phyloP scores from a whole-genome alignment of 2,888 invertebrate genomes.

The Amblyteles armatorius region DNA sequence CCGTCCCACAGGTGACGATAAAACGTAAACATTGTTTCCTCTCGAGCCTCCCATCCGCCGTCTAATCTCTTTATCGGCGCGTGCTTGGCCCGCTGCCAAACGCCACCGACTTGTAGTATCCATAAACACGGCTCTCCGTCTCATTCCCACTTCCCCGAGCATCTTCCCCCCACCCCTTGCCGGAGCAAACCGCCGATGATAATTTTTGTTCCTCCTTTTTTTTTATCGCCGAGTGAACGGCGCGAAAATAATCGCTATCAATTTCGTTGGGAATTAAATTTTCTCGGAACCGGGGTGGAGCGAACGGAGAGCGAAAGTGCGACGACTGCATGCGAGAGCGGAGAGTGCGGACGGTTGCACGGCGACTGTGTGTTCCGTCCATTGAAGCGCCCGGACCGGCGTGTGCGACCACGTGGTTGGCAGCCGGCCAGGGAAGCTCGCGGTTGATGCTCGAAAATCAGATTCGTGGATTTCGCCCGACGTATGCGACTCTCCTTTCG shows the following conservation, averaged over 20 bases:
- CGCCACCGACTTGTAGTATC: constrained; percentile 47
- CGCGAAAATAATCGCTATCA: constrained; percentile 5
- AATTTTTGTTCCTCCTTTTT: background rate
- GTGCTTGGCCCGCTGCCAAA: constrained; percentile 78
- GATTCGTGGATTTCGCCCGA: constrained; percentile 52
- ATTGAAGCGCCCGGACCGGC: constrained; percentile 56
- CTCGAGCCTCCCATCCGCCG: constrained; percentile 24
- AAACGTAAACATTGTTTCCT: constrained; percentile 79
- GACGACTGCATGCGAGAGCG: background rate
- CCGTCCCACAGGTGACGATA: constrained; percentile 62
- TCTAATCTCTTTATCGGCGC: constrained; percentile 83
- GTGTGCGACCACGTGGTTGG: constrained; percentile 80
- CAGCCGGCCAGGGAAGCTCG: constrained; percentile 72
- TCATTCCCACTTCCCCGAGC: background rate
- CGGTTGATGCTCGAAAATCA: constrained; percentile 56
- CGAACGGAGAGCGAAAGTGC: background rate
- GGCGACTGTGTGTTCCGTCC: constrained; percentile 35
- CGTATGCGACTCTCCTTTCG: constrained; percentile 38
- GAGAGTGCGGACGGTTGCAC: background rate
- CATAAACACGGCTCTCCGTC: background rate
- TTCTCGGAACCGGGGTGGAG: background rate
- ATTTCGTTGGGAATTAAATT: background rate
- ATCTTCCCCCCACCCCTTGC: background rate
- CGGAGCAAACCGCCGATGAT: background rate
- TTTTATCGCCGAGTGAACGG: background rate